phyloP scores from a whole-genome alignment of 2,797 vertebrate genomes.

The Apodemus agrarius region DNA sequence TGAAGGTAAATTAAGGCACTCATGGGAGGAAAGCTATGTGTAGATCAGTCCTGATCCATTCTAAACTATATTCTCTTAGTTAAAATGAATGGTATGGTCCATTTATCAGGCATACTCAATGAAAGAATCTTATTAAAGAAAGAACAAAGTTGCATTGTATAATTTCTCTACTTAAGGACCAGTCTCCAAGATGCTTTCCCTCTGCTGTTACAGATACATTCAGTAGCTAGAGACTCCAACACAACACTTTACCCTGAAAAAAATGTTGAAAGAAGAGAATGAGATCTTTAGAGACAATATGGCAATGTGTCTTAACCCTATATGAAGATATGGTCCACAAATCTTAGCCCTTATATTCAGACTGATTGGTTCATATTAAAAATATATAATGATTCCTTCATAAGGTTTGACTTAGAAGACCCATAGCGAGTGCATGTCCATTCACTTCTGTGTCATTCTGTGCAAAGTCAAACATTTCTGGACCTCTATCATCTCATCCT shows the following conservation, averaged over 20 bases:
- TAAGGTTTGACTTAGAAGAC: neutral
- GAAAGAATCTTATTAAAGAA: neutral
- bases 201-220: neutral
- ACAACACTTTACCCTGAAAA: neutral
- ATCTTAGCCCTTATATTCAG: neutral
- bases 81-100: neutral
- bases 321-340: neutral
- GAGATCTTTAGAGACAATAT: neutral
- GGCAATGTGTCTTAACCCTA: neutral
- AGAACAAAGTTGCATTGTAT: neutral
- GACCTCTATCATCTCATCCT: neutral
- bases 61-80: conserved; percentile 5
- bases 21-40: neutral
- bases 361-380: neutral
- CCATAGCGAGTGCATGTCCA: neutral
- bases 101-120: neutral
- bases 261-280: neutral
- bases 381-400: neutral
- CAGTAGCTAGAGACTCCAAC: neutral
- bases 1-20: neutral
- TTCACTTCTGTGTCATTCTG: neutral
- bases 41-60: neutral
- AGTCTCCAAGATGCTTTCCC: neutral
- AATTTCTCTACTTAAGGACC: neutral
- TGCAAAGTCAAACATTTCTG: neutral